A percentile compares a stretch with the other conserved stretches of the same genome.
Conservation (phyloP, 2,113 vertebrate genomes). For the Salvelinus fontinalis region DNA sequence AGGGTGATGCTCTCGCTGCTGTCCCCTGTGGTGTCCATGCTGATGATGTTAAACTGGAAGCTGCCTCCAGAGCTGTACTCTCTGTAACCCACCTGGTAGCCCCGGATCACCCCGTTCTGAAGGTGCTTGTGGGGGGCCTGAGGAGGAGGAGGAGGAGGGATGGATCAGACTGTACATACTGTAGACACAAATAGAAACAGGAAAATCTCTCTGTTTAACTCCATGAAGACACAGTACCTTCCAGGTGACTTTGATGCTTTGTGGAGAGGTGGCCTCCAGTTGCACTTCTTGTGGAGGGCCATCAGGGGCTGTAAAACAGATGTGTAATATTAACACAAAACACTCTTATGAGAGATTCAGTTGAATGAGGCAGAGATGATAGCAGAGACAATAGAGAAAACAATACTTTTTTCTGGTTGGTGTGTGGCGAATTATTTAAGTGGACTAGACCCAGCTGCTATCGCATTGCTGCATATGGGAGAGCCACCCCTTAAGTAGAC, state of each 20-base stretch:
- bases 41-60: constrained; percentile 97
- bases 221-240: constrained; percentile 78
- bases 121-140: constrained; percentile 93
- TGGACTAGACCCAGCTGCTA: too few species aligned
- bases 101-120: constrained; percentile 96
- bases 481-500: too few species aligned
- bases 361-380: background rate
- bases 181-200: background rate
- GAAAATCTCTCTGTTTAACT: too few species aligned
- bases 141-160: background rate
- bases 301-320: constrained; percentile 85
- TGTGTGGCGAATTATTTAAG: too few species aligned
- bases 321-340: constrained; percentile 27
- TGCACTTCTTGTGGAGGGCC: constrained; percentile 94
- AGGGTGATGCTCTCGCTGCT: constrained; percentile 90
- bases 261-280: constrained; percentile 94
- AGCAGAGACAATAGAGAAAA: background rate
- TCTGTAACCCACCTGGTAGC: constrained; percentile 96
- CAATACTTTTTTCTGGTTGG: background rate
- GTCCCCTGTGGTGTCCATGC: constrained; percentile 94
- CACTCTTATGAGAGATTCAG: background rate
- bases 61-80: constrained; percentile 94
- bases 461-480: too few species aligned
- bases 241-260: constrained; percentile 97
- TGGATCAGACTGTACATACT: too few species aligned